These are phyloP conservation scores for Microcaecilia unicolor DNA, from an alignment of 2,797 vertebrate genomes.

Conservation along the genomic window DNA sequence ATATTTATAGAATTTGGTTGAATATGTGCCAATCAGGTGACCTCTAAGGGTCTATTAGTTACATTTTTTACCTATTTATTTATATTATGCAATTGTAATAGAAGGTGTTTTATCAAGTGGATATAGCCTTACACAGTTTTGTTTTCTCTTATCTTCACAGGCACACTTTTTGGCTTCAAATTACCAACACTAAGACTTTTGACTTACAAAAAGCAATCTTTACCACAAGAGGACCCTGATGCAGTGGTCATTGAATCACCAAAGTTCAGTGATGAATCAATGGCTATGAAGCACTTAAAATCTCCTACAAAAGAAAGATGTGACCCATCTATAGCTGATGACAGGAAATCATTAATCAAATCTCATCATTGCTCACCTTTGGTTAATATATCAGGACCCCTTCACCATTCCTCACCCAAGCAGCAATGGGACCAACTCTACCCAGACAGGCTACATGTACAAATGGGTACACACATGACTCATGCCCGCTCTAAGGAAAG, in stretches of 20 bases:
- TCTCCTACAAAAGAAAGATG: constrained; percentile 86
- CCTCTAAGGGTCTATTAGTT: too few relatives aligned
- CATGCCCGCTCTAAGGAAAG: constrained; percentile 84
- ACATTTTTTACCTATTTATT: too few relatives aligned
- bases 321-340: constrained; percentile 83
- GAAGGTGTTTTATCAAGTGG: background rate
- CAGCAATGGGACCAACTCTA: constrained; percentile 80
- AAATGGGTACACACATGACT: constrained; percentile 73
- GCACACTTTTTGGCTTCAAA: constrained; percentile 85
- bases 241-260: constrained; percentile 84
- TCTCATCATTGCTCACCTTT: constrained; percentile 78
- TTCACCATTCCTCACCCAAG: constrained; percentile 89
- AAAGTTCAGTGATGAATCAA: constrained; percentile 75
- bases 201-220: constrained; percentile 85
- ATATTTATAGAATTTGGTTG: too few relatives aligned
- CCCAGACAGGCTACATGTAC: constrained; percentile 63
- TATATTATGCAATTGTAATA: background rate
- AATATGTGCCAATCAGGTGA: too few relatives aligned
- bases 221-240: constrained; percentile 93
- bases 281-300: constrained; percentile 83
- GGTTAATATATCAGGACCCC: constrained; percentile 77
- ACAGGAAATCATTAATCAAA: constrained; percentile 85
- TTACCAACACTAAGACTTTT: constrained; percentile 82
- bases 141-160: constrained; percentile 39
- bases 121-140: background rate